Conservation (phyloP, 2,888 invertebrate species). For the Elegia similella region DNA sequence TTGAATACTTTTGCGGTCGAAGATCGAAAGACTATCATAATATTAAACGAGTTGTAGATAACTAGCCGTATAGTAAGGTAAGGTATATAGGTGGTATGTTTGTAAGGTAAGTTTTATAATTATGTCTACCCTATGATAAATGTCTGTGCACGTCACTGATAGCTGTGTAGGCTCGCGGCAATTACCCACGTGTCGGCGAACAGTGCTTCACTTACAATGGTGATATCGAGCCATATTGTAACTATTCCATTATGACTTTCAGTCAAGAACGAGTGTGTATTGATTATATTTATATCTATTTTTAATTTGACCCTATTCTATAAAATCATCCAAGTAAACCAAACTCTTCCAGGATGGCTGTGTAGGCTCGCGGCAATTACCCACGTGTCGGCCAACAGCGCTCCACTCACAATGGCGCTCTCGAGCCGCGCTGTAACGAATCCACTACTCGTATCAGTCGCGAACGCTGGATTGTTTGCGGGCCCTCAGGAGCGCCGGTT, state of each 20-base stretch:
- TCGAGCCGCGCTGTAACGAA: constrained; percentile 77
- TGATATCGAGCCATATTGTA: constrained; percentile 73
- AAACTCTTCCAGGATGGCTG: constrained; percentile 43
- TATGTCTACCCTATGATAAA: no score
- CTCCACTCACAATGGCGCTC: constrained; percentile 76
- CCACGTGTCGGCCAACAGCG: constrained; percentile 77
- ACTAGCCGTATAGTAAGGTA: no score
- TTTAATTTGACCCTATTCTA: no score
- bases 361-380: constrained; percentile 71
- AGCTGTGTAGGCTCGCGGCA: constrained; percentile 59
- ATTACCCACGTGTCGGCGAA: constrained; percentile 79
- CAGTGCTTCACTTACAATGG: constrained; percentile 76
- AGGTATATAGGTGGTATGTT: no score
- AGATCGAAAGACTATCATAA: no score
- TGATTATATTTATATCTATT: no score
- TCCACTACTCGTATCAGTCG: constrained; percentile 70
- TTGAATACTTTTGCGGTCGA: no score
- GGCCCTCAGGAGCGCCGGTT: constrained; percentile 62
- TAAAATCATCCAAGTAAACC: no score
- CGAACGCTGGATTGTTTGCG: constrained; percentile 73
- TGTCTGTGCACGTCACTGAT: no score
- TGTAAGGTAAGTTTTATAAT: no score
- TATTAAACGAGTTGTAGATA: no score
- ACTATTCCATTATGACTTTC: constrained; percentile 75
- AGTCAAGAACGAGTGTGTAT: constrained; percentile 71